Evolutionary conservation across 2,113 vertebrate species (phyloP), one percentile per base, ranked within the genome.

Genomic region (Dendropsophus ebraccatus): DNA sequence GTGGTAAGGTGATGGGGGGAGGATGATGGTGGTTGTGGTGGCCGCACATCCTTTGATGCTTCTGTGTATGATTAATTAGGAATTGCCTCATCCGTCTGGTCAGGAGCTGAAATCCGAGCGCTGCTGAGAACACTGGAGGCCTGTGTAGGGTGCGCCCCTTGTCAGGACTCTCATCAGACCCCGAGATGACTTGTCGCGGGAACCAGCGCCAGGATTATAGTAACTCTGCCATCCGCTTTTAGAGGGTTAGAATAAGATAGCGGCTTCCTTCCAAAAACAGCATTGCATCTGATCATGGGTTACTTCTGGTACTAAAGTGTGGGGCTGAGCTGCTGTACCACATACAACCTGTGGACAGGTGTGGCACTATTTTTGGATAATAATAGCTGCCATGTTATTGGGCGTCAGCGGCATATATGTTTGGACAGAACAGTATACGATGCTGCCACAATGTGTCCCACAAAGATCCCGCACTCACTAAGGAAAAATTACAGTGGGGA

Each of bases 81-180:
- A 58, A 74, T 75, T 58, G 70, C 67, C 67, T 83, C 82, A 83
- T 83, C 82, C 25, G 70, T 83, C 82, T 83, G 52, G 69, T 60
- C 37, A 47, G 58, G 17, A 52, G 47, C 49, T 52, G 82, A 83
- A 83, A 72, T 72, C 19, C 30, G 67, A 83, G 82, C 30, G 25
- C 30, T 25, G 25, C 30, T 25, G 41, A 28, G 13, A 82, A 82
- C 80, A 69, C 80, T 82, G 81, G 30, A 49, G 80, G 45, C 65
- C 65, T 70, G 17, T 82, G 28, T 70, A 25, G 28, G 21, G 2
- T 35, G 54, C 5, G 35, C 11, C 30, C 37, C 14, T n/a, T 58
- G 30, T 41, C 21, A 60, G 30, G 13, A 3, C 28, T 56, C 28
- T 76, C 74, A 2, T 19, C 70, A n/a, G 7, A 65, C 28, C 30